Evolutionary conservation across 2,113 vertebrate genomes (phyloP), one percentile per base, ranked within the genome.

Genomic region (Oryzias curvinotus): DNA sequence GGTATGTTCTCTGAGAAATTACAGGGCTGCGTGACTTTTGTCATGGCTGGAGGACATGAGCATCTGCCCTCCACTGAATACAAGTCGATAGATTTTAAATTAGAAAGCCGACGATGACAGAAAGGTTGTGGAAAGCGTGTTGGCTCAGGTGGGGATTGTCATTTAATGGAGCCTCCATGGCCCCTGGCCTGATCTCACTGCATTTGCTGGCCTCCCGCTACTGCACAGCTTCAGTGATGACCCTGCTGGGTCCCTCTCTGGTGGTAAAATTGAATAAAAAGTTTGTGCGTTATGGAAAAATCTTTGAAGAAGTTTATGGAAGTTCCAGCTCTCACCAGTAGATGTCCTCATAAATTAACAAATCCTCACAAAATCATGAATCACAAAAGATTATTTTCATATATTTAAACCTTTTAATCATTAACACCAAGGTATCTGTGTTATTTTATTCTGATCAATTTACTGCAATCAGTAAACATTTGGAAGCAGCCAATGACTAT

Each of bases 291-390:
- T 28, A 5, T 36, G 8, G 36, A 10, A 36, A 36, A 36, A 36
- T 36, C 36, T 36, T 36, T 12, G 3, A 10, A 36, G 8, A 41
- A 12, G 14, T 28, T 46, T 60, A 7, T 4, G 19, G 42, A 52
- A 13, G 46, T 78, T 78, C 28, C 47, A 5, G 1, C 67, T 71
- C 62, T 19, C 18, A 78, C 91, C 91, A 92, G 86, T 76, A 90
- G 91, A 73, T 86, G 91, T 89, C 88, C 75, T 69, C 45, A 21
- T 78, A 43, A 69, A 66, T 77, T 79, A 57, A 84, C 47, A 75
- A 66, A 87, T 80, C 21, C 16, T 19, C 47, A 19, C 5, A 5
- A 7, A 18, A 18, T 8, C 25, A 0, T 25, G 23, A 53, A 48
- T 23, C 26, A 30, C 30, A 13, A 49, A 49, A 26, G 2, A 46